Evolutionary conservation across 2,888 invertebrate genomes (phyloP), one percentile per base, ranked within the genome.

Genomic region (Leistus spinibarbis): DNA sequence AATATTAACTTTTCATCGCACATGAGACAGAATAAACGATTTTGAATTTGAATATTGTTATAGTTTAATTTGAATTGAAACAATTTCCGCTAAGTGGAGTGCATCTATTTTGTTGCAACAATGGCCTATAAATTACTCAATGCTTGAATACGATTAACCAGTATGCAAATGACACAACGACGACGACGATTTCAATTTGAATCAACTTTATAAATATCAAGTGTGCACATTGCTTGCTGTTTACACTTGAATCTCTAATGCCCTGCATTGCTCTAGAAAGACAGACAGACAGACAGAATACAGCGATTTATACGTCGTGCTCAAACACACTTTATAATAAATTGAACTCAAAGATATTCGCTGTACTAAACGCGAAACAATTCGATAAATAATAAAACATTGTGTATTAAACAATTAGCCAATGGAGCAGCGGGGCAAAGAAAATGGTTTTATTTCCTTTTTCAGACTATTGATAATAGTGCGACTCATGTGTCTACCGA

Each of bases 111-210:
- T 60, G 10, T 23, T 71, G 17, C 5, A 65, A 71, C 71, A 71
- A 71, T 71, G 54, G 65, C 1, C 71, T 24, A 71, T 71, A 71
- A 71, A 63, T 71, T 64, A 54, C 22, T 22, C 57, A 64, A 53
- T 53, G 69, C 62, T 70, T 70, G 64, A 71, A 64, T 71, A 64
- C 20, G 22, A 17, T 64, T 64, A 23, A 63, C 64, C 64, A 64
- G 64, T 64, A 64, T 64, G 56, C 19, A 53, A 66, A 66, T 40
- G 66, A 56, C 53, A 13, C 22, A 54, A 13, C 20, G 20, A 62
- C 20, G 24, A n/a, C 20, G 20, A 64, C 60, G 60, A 60, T 20
- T 60, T 60, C 60, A 60, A 20, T 60, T 60, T 60, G 17, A 60
- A 20, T 60, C 60, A 60, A 19, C 60, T 17, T 60, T 60, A 60